Evolutionary conservation across 2,797 vertebrate species (phyloP), one percentile per base, ranked within the genome.

Genomic region (Euphonia xanthogaster): DNA sequence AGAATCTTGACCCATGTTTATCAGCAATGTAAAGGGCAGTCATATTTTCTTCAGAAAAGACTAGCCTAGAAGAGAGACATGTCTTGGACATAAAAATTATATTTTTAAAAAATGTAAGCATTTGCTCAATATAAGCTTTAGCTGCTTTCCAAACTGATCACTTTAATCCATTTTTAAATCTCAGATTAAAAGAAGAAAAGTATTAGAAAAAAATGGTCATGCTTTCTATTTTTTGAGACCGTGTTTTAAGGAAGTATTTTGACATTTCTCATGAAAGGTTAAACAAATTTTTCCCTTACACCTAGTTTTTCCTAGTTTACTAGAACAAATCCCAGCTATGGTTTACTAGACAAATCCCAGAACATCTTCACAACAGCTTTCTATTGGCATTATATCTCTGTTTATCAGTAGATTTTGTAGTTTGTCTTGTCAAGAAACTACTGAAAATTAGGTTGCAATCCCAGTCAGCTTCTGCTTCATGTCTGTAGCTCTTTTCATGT

Each of bases 131-230:
- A 19, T 33, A n/a, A 75, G 9, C 25, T 54, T 60, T 63, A 77
- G 23, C 51, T 20, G 14, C 45, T 73, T 80, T 78, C 42, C 47
- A 92, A 93, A 76, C 25, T 11, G 75, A 88, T 94, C 67, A 67
- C 31, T 96, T 95, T 40, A 77, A 54, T 70, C 74, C 50, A n/a
- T 62, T 91, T 93, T 86, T 60, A 93, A 73, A 83, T 81, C 53
- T 76, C 61, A 83, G 45, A 71, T 53, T 65, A 65, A 71, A 77
- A 40, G 21, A 63, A 70, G 58, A 78, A 76, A 91, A 77, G 21
- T 51, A 27, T 24, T 61, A 66, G 21, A 62, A 94, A 92, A 81
- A 79, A 71, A 58, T 14, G 15, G 8, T 14, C 10, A 11, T 19
- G 5, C 0, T 65, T 4, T 50, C 24, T 68, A 15, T n/a, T 86